These are phyloP conservation scores for Neoascia interrupta DNA, from an alignment of 2,888 invertebrate genomes.

Conservation along the genomic window DNA sequence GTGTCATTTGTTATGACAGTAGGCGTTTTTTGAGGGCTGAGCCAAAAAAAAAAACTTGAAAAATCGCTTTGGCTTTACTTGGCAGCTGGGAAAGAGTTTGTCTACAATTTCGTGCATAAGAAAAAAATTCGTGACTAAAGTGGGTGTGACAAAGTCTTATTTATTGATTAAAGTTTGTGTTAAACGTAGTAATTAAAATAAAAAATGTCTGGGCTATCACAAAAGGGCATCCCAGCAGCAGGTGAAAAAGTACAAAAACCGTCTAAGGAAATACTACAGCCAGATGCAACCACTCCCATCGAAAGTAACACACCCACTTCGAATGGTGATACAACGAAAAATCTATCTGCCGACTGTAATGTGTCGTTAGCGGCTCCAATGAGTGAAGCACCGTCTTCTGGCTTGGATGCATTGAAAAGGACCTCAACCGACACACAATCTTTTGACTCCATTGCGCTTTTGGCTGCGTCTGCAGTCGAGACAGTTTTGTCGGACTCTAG, in stretches of 20 bases:
- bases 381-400: too few relatives aligned
- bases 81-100: not conserved
- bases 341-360: too few relatives aligned
- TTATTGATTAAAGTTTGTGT: not conserved
- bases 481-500: too few relatives aligned
- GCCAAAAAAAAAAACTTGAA: constrained; percentile 9
- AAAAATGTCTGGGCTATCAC: not conserved
- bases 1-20: constrained; percentile 58
- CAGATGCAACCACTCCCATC: constrained; percentile 57
- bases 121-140: not conserved
- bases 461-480: too few relatives aligned
- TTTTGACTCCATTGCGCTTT: too few relatives aligned
- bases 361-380: too few relatives aligned
- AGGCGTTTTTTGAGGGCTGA: constrained; percentile 48
- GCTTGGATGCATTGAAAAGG: too few relatives aligned
- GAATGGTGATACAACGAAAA: constrained; percentile 4
- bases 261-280: constrained; percentile 28
- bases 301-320: constrained; percentile 47
- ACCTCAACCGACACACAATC: too few relatives aligned
- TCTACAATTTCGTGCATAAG: constrained; percentile 13
- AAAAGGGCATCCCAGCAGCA: too few relatives aligned
- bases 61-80: not conserved
- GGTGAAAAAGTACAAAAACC: constrained; percentile 5
- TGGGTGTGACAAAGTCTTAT: constrained; percentile 12
- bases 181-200: not conserved